phyloP scores from a whole-genome alignment of 2,888 invertebrate species.

The Metellina segmentata region DNA sequence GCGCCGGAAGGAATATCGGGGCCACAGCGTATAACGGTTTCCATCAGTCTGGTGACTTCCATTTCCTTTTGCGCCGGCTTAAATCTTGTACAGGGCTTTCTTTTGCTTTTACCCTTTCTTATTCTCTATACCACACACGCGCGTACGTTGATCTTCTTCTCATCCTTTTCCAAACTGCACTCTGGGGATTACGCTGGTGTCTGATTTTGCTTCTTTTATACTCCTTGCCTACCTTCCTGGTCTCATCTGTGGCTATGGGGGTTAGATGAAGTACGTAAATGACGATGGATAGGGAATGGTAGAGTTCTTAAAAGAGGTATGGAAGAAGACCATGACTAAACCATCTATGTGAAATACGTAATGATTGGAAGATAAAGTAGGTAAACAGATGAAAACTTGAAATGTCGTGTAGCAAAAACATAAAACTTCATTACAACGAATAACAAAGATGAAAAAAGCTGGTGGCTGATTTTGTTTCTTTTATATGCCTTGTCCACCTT shows the following conservation, averaged over 20 bases:
- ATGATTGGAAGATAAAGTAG: too few species aligned
- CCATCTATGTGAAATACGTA: too few species aligned
- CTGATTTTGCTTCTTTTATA: neutral
- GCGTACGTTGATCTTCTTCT: slow-evolving; percentile 8
- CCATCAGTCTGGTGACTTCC: slow-evolving; percentile 59
- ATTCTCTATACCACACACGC: neutral
- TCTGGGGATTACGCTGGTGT: slow-evolving; percentile 45
- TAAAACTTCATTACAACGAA: too few species aligned
- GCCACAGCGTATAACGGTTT: slow-evolving; percentile 43
- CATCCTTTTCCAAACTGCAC: slow-evolving; percentile 51
- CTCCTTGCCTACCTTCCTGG: neutral
- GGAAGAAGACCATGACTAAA: too few species aligned
- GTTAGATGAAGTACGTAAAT: neutral
- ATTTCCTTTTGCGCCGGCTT: slow-evolving; percentile 56
- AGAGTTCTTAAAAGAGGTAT: neutral
- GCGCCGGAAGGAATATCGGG: slow-evolving; percentile 58
- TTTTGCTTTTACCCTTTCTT: slow-evolving; percentile 18
- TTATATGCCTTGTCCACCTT: neutral
- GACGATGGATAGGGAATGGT: neutral
- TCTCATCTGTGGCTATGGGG: neutral
- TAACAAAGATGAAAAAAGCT: too few species aligned
- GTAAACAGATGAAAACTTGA: too few species aligned
- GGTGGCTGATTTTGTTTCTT: neutral
- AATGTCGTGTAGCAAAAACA: too few species aligned
- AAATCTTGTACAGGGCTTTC: slow-evolving; percentile 38